These are phyloP conservation scores for Xenotilapia longispinis DNA, from an alignment of 2,113 vertebrate genomes.

Conservation along the genomic window DNA sequence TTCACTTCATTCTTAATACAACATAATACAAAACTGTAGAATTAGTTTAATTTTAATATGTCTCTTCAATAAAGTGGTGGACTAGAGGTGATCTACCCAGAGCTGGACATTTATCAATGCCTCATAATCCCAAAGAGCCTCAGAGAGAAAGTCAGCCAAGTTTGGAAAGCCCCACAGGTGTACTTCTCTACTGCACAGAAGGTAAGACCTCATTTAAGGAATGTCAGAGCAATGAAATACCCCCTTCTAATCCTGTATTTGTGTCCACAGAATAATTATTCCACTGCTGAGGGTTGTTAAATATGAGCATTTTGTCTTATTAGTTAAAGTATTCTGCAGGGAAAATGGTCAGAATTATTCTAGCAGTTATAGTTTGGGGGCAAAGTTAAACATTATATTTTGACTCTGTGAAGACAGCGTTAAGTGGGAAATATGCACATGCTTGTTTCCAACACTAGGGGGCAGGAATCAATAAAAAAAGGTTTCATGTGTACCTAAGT, in stretches of 20 bases:
- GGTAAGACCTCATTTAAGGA: constrained; percentile 37
- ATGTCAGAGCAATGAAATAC: neutral
- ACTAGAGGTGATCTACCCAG: constrained; percentile 59
- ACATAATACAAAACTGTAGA: neutral
- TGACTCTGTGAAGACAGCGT: neutral
- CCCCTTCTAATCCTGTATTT: neutral
- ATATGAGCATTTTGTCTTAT: neutral
- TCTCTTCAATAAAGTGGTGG: constrained; percentile 47
- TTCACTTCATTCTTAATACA: neutral
- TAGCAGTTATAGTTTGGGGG: neutral
- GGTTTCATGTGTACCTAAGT: neutral
- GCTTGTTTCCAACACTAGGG: constrained; percentile 39
- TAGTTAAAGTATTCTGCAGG: neutral
- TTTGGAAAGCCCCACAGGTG: constrained; percentile 55
- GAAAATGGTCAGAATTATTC: neutral
- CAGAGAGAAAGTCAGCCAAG: constrained; percentile 59
- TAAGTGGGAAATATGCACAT: neutral
- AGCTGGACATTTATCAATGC: constrained; percentile 48
- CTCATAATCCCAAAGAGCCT: constrained; percentile 29
- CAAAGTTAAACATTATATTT: neutral
- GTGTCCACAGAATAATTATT: neutral
- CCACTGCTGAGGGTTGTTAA: neutral
- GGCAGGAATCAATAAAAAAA: constrained; percentile 19
- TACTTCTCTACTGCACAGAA: constrained; percentile 26
- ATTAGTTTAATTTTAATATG: neutral